Conservation (phyloP, 2,888 invertebrate genomes). For the Limenitis camilla region DNA sequence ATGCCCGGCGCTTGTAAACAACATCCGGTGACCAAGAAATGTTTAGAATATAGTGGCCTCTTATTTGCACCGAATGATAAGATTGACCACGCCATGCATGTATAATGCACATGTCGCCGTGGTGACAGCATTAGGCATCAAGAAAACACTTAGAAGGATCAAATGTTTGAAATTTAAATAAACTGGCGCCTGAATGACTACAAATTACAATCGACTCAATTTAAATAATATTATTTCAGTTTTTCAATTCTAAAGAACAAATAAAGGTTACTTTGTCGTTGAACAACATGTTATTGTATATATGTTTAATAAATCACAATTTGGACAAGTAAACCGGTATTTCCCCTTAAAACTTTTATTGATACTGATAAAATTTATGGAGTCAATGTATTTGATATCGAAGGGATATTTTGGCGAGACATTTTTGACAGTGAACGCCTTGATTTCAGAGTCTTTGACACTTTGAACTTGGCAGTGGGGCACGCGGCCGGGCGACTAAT, state of each 20-base stretch:
- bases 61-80: conserved; percentile 23
- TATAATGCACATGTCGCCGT: conserved; percentile 19
- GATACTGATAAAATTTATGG: too few species aligned
- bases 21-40: conserved; percentile 48
- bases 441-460: conserved; percentile 44
- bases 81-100: conserved; percentile 7
- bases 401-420: not conserved
- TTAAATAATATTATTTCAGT: not conserved
- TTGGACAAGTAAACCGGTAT: too few species aligned
- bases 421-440: conserved; percentile 9
- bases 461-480: conserved; percentile 68
- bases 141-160: conserved; percentile 6
- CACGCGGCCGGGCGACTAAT: conserved; percentile 41
- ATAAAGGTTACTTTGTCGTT: not conserved
- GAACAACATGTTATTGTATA: not conserved
- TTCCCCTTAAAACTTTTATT: too few species aligned
- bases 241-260: not conserved
- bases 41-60: conserved; percentile 20
- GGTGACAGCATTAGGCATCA: conserved; percentile 8
- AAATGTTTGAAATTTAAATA: conserved; percentile 9
- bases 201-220: not conserved
- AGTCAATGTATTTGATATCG: not conserved
- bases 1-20: conserved; percentile 34
- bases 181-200: conserved; percentile 13
- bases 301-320: too few species aligned